Evolutionary conservation across 2,888 invertebrate genomes (phyloP).

Genomic region (Tridacna gigas): DNA sequence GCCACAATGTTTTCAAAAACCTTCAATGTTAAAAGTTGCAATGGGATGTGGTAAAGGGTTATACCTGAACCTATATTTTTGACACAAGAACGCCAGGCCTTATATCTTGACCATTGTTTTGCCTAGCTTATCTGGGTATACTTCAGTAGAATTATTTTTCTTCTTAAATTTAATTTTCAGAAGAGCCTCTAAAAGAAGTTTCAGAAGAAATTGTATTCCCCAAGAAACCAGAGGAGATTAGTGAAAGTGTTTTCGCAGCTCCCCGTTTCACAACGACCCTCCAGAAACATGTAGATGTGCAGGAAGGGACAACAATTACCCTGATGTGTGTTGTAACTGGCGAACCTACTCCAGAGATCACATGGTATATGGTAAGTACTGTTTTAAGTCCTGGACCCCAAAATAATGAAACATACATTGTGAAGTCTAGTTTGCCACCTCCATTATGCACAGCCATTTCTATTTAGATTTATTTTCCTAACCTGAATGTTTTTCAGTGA

Average conservation of each 20-base stretch:
- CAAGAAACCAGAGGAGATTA: conserved; percentile 84
- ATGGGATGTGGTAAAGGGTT: too few relatives aligned
- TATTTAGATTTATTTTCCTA: too few relatives aligned
- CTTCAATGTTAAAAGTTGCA: too few relatives aligned
- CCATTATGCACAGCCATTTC: too few relatives aligned
- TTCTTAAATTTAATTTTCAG: conserved; percentile 19
- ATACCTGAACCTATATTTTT: too few relatives aligned
- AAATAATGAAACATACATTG: too few relatives aligned
- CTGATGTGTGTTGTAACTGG: conserved; percentile 92
- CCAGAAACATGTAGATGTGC: conserved; percentile 88
- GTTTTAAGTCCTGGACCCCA: neutral
- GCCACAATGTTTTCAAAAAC: too few relatives aligned
- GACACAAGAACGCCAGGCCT: too few relatives aligned
- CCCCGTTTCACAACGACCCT: conserved; percentile 86
- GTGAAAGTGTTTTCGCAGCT: conserved; percentile 86
- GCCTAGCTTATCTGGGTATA: neutral
- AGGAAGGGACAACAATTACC: conserved; percentile 89
- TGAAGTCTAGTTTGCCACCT: too few relatives aligned
- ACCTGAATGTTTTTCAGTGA: too few relatives aligned
- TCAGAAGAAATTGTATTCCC: conserved; percentile 64
- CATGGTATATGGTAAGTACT: conserved; percentile 87
- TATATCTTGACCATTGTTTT: too few relatives aligned
- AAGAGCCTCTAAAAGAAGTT: conserved; percentile 60
- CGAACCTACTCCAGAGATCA: conserved; percentile 90
- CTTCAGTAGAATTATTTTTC: neutral